Base-by-base conservation (phyloP, 2,888 invertebrate species). In the Lepidocyrtoides sp. region DNA sequence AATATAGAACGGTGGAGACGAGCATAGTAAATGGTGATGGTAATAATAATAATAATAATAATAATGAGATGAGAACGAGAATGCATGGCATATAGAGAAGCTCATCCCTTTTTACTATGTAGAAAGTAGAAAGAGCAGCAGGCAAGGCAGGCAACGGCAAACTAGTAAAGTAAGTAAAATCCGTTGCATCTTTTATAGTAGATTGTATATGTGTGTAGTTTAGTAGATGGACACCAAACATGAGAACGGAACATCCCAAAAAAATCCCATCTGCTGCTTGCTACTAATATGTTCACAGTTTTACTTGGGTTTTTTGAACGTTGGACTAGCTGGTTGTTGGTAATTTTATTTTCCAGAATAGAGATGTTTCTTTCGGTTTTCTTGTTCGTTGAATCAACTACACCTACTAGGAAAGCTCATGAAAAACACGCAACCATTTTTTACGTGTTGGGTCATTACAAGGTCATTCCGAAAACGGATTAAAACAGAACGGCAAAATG, bases 61-160 rank as follows among this genome's bases (percentile, higher is more conserved):
- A 36, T 69, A 36, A 36, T 17, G 69, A 60, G 17, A 17, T 26
- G 26, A 32, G 17, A n/a, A 32, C 7, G 69, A 72, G 41, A 20
- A 51, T 77, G 77, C 51, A 77, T 51, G 77, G 77, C 12, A 51
- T 32, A 77, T 77, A 77, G 48, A 75, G 36, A 36, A 36, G 77
- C 32, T 66, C 66, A 66, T 66, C 69, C 41, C n/a, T 20, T n/a
- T n/a, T n/a, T n/a, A n/a, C n/a, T n/a, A n/a, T n/a, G n/a, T n/a
- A 26, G 5, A 12, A 20, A 36, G 36, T 4, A n/a, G 44, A 10
- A 20, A 69, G 20, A 69, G 41, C 69, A 41, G 36, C 7, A n/a
- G n/a, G n/a, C n/a, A n/a, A n/a, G n/a, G n/a, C n/a, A n/a, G n/a
- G n/a, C n/a, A n/a, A n/a, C n/a, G n/a, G n/a, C n/a, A n/a, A n/a